Evolutionary conservation across 2,113 vertebrate species (phyloP), one percentile per base, ranked within the genome.

Genomic region (Turdus rufiventris): DNA sequence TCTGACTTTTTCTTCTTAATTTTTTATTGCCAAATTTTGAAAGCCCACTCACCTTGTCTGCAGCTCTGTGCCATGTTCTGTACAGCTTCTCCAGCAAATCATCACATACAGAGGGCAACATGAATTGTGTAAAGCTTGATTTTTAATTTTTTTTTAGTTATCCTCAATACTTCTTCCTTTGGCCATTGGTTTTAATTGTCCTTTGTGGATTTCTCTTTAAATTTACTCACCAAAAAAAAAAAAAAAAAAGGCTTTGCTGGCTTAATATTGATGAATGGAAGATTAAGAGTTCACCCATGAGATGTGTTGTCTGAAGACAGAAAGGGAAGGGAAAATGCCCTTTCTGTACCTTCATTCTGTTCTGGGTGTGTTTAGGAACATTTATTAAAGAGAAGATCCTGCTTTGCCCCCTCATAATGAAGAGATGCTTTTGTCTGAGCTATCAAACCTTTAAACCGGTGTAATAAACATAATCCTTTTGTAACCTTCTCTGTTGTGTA

Each of bases 381-480:
- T 31, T 81, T 73, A 29, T 40, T 43, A 42, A 42, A 65, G 47
- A 31, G 20, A 70, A 50, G 16, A 47, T n/a, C 38, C 48, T 0
- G 0, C 51, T 50, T 73, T 88, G 18, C 36, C 13, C 34, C 2
- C 24, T 66, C 51, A 5, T 2, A 45, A 48, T 82, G 45, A 85
- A 72, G 63, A 63, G 56, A 16, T 25, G 63, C 60, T 93, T 90
- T 94, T 86, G 29, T 89, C 34, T 58, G 74, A 89, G 58, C 78
- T 77, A 47, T 88, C 77, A 89, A 79, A 72, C 77, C 5, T 43
- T 87, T 85, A 50, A 34, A 73, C 56, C 2, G 48, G 21, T 95
- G 82, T 95, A 96, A 91, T 94, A 82, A 94, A 90, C 85, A 42
- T 89, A 93, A 95, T 94, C 85, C 90, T 48, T 94, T 88, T 88